Evolutionary conservation across 2,888 invertebrate species (phyloP).

Genomic region (Dynastes grantii): DNA sequence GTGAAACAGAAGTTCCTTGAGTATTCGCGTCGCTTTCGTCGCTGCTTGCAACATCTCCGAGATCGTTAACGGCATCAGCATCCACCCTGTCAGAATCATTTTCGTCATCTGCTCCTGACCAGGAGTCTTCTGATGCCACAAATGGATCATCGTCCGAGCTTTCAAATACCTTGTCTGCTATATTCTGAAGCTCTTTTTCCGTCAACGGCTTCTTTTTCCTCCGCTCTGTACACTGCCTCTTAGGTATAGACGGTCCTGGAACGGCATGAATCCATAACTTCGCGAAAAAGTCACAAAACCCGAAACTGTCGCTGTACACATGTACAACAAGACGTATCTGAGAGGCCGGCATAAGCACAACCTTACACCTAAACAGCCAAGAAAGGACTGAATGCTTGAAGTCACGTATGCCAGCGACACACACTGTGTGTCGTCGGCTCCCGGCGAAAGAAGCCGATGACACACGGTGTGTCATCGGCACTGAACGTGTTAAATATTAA

Average conservation of each 20-base stretch:
- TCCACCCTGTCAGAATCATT: slow-evolving; percentile 16
- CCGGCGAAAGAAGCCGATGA: too few species aligned
- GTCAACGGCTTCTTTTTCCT: slow-evolving; percentile 16
- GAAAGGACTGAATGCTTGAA: too few species aligned
- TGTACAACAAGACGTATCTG: slow-evolving; percentile 13
- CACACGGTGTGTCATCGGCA: too few species aligned
- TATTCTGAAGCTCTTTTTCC: slow-evolving; percentile 17
- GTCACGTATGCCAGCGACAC: too few species aligned
- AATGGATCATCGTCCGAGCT: slow-evolving; percentile 23
- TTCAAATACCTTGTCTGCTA: slow-evolving; percentile 17
- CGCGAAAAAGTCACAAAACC: slow-evolving; percentile 15
- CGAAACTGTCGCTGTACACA: slow-evolving; percentile 1
- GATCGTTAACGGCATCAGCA: background rate
- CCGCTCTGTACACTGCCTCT: slow-evolving; percentile 9
- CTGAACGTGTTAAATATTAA: too few species aligned
- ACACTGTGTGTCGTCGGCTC: too few species aligned
- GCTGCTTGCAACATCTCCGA: slow-evolving; percentile 18
- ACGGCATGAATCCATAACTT: slow-evolving; percentile 8
- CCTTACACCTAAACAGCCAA: background rate
- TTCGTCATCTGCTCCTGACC: slow-evolving; percentile 16
- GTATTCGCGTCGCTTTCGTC: slow-evolving; percentile 3
- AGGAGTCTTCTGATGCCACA: slow-evolving; percentile 12
- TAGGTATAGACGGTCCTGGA: slow-evolving; percentile 17
- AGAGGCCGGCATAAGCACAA: slow-evolving; percentile 9
- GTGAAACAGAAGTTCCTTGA: background rate